Evolutionary conservation across 2,113 vertebrate genomes (phyloP).

Genomic region (Leuciscus idus): DNA sequence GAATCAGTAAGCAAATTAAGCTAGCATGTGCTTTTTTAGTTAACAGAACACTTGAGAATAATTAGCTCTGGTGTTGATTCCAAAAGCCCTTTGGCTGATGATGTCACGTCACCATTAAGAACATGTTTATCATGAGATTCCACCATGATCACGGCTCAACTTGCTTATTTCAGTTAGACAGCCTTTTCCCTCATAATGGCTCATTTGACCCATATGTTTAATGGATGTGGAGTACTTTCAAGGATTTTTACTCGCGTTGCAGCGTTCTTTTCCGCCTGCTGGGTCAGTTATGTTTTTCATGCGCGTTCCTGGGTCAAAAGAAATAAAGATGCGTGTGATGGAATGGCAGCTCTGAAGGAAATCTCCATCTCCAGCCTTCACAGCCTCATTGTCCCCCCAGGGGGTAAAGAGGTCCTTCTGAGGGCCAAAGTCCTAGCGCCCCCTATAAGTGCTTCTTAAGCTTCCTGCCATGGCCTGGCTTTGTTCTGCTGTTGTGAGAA

Average conservation of each 20-base stretch:
- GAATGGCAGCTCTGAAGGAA: conserved; percentile 47
- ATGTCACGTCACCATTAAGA: conserved; percentile 23
- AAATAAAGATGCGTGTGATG: conserved; percentile 11
- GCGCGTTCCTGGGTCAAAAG: conserved; percentile 47
- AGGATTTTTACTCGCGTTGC: conserved; percentile 50
- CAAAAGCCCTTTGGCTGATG: conserved; percentile 16
- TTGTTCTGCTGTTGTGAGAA: conserved; percentile 59
- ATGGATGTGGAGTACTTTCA: conserved; percentile 5
- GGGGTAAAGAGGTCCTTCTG: conserved; percentile 42
- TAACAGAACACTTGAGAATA: conserved; percentile 18
- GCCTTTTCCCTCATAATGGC: conserved; percentile 41
- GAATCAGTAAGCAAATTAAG: conserved; percentile 17
- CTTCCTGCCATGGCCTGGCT: conserved; percentile 63
- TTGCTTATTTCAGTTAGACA: conserved; percentile 60
- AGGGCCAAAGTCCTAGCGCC: conserved; percentile 48
- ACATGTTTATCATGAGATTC: conserved; percentile 57
- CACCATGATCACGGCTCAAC: conserved; percentile 44
- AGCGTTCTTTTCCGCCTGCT: not conserved
- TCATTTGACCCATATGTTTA: conserved; percentile 66
- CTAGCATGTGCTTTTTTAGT: conserved; percentile 20
- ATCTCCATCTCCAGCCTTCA: conserved; percentile 38
- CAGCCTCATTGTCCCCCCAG: conserved; percentile 19
- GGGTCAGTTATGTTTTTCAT: conserved; percentile 42
- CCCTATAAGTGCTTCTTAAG: conserved; percentile 56
- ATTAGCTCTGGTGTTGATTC: conserved; percentile 3